phyloP scores from a whole-genome alignment of 2,113 vertebrate genomes.

The Sialia sialis region DNA sequence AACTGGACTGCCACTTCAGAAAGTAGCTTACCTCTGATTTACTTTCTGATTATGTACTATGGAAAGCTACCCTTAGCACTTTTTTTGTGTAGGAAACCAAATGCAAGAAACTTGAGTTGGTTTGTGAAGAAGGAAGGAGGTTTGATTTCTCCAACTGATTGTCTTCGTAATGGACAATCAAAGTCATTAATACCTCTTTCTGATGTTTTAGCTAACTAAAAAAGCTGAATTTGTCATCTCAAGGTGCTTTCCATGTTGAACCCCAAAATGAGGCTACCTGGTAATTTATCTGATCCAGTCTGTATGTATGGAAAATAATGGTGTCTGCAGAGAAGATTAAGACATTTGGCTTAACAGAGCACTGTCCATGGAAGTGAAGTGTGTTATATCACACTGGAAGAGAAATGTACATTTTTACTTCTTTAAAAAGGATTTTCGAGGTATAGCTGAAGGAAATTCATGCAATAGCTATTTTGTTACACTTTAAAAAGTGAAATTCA shows the following conservation, averaged over 20 bases:
- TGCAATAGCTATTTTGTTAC: neutral
- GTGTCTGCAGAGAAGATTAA: neutral
- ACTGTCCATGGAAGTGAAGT: neutral
- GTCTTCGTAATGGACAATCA: neutral
- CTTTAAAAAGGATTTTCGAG: neutral
- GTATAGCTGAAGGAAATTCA: neutral
- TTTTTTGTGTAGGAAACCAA: neutral
- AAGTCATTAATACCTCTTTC: neutral
- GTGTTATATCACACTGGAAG: neutral
- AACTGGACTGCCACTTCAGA: neutral
- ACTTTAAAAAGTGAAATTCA: neutral
- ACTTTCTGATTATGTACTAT: neutral
- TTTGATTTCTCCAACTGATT: neutral
- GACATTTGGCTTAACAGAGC: accelerated
- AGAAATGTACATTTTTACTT: neutral
- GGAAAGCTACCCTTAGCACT: neutral
- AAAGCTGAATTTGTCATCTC: neutral
- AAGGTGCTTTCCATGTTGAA: neutral
- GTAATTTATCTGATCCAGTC: neutral
- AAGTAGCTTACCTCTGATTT: neutral
- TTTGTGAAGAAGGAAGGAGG: neutral
- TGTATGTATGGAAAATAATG: neutral
- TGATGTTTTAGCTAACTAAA: neutral
- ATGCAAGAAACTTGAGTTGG: neutral
- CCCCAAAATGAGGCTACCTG: neutral